Evolutionary conservation across 37 sponge, comb jelly and placozoan genomes (phyloP), one percentile per base, ranked within the genome.

Genomic region (Amphimedon queenslandica): DNA sequence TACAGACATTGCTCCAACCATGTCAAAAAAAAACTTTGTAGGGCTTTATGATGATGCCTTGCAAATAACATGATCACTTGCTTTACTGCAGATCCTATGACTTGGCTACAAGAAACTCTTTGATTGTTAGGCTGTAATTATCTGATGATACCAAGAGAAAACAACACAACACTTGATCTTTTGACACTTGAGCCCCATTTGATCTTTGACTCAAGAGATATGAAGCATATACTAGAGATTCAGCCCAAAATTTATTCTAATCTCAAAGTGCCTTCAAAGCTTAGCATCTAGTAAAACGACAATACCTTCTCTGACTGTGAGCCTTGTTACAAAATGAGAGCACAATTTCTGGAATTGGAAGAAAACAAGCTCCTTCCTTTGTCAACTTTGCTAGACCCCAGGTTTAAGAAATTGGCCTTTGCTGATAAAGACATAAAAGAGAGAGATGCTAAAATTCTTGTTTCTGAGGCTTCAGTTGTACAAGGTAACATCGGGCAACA

Each of bases 121-220:
- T 63, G 64, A n/a, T 28, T 63, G 28, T 63, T 63, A 28, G 21
- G 21, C 21, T 25, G 64, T n/a, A 63, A 63, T 63, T 16, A n/a
- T 6, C 10, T 63, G 64, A n/a, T 16, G 8, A 6, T 63, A n/a
- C 10, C 64, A 6, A 16, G 24, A n/a, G 64, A 30, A 6, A 28
- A 28, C 10, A 10, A n/a, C 8, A 10, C 28, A 10, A 11, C 10
- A 16, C 10, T 63, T 11, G 21, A 25, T n/a, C 21, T 11, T 63
- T 28, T 10, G 24, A 6, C 31, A n/a, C 8, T 25, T 63, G 10
- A 16, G 32, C 6, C 64, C 64, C 10, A n/a, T 63, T 63, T 11
- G 21, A 63, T 6, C 64, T n/a, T 11, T 25, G 21, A 63, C 64
- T 63, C 10, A 25, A 63, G 64, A 63, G 21, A 6, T 28, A 25